Evolutionary conservation across 1,140 invertebrate species (phyloP).

Genomic region (Ganaspis sp.): DNA sequence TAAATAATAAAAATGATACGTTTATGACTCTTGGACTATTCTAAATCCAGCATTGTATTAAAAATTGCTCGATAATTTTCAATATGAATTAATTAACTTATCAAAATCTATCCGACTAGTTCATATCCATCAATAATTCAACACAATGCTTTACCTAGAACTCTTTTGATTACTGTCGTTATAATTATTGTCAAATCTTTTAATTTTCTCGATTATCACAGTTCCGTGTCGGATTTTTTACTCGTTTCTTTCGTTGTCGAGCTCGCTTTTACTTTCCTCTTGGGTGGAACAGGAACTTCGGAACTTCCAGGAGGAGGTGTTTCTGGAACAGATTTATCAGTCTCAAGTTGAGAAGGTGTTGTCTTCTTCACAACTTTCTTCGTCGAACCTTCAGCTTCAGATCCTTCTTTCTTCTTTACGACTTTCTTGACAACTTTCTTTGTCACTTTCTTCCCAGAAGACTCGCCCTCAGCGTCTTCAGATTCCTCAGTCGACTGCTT

Average conservation of each 20-base stretch:
- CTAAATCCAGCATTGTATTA: background rate
- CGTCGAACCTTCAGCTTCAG: constrained; percentile 47
- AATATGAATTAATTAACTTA: background rate
- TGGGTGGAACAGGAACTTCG: constrained; percentile 72
- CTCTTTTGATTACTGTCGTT: background rate
- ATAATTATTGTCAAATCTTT: background rate
- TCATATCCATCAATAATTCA: background rate
- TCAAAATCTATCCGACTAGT: background rate
- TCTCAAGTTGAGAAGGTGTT: constrained; percentile 58
- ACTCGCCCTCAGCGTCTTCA: constrained; percentile 53
- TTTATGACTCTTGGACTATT: constrained; percentile 14
- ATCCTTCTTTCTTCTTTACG: constrained; percentile 38
- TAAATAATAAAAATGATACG: constrained; percentile 9
- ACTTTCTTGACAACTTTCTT: constrained; percentile 60
- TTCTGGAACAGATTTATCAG: constrained; percentile 61
- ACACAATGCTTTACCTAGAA: background rate
- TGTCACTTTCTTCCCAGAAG: constrained; percentile 50
- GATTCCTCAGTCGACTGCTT: constrained; percentile 64
- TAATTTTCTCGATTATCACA: constrained; percentile 4
- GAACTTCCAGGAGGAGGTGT: constrained; percentile 61
- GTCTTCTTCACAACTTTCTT: constrained; percentile 63
- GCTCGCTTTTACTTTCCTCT: constrained; percentile 69
- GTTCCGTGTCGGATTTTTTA: constrained; percentile 28
- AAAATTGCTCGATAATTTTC: background rate
- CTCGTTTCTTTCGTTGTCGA: constrained; percentile 54